These are phyloP conservation scores for Apogon talboti DNA, from an alignment of 2,797 vertebrate species.

Conservation along the genomic window DNA sequence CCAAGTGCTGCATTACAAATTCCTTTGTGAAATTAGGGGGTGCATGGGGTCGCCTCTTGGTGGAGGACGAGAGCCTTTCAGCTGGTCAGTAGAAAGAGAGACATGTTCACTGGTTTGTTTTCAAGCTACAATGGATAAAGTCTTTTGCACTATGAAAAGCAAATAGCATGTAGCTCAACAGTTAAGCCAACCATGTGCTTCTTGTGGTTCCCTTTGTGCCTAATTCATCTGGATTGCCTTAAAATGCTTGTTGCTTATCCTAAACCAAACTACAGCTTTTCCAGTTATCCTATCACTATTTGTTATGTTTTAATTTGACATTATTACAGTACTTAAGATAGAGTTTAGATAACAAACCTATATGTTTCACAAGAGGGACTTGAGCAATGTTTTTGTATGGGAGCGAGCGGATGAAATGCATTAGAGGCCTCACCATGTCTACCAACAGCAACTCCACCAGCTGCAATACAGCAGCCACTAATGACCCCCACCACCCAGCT, in stretches of 20 bases:
- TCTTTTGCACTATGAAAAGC: too few species aligned
- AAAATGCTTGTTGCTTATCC: background rate
- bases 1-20: slow-evolving; percentile 56
- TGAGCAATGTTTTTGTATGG: slow-evolving; percentile 28
- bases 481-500: slow-evolving; percentile 46
- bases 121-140: slow-evolving; percentile 2
- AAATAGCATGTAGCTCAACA: too few species aligned
- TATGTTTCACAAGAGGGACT: slow-evolving; percentile 25
- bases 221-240: too few species aligned
- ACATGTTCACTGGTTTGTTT: slow-evolving; percentile 11
- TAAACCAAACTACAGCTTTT: background rate
- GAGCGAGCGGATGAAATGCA: slow-evolving; percentile 37
- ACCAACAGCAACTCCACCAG: slow-evolving; percentile 34
- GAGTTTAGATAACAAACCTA: slow-evolving; percentile 14
- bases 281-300: background rate
- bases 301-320: background rate
- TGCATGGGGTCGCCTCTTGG: slow-evolving; percentile 7
- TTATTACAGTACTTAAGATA: background rate
- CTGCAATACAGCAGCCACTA: slow-evolving; percentile 56
- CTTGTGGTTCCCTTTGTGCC: too few species aligned
- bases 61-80: background rate
- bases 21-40: slow-evolving; percentile 43
- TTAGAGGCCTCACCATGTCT: slow-evolving; percentile 38
- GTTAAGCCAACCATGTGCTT: too few species aligned
- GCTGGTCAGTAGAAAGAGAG: slow-evolving; percentile 33